These are phyloP conservation scores for Atrichornis clamosus DNA, from an alignment of 2,113 vertebrate species.

Conservation along the genomic window DNA sequence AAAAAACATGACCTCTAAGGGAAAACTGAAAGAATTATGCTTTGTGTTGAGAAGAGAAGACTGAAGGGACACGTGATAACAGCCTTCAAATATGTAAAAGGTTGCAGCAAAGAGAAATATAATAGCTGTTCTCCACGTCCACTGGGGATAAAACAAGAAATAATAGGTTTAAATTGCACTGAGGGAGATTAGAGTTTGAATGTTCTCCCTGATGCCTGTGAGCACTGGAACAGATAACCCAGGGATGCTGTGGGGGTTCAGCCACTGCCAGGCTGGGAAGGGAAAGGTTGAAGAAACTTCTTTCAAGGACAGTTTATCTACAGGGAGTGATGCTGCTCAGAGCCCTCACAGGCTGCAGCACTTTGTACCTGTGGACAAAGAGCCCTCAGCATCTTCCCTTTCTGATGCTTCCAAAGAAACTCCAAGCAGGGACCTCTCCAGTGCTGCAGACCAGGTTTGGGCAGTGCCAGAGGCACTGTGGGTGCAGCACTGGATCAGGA, in stretches of 20 bases:
- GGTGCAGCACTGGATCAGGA: neutral
- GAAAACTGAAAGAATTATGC: constrained; percentile 26
- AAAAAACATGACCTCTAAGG: constrained; percentile 29
- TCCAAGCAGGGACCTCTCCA: neutral
- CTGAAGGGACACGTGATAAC: constrained; percentile 10
- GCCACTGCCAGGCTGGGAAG: neutral
- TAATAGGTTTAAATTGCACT: constrained; percentile 56
- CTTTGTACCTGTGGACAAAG: neutral
- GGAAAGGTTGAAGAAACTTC: constrained; percentile 7
- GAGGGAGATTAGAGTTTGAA: constrained; percentile 35
- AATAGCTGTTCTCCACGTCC: constrained; percentile 27
- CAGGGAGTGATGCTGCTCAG: neutral
- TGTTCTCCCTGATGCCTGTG: constrained; percentile 3
- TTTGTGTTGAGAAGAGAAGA: neutral
- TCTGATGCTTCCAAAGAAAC: neutral
- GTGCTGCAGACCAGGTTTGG: neutral
- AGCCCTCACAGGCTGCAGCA: neutral
- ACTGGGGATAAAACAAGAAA: constrained; percentile 54
- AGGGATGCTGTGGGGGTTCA: neutral
- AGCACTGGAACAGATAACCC: constrained; percentile 21
- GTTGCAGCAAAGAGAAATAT: constrained; percentile 48
- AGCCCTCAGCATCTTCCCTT: neutral
- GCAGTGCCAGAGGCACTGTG: neutral
- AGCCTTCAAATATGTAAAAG: constrained; percentile 52
- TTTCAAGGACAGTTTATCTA: neutral